Conservation (phyloP, 1,140 invertebrate species). For the Pachypsylla venusta region DNA sequence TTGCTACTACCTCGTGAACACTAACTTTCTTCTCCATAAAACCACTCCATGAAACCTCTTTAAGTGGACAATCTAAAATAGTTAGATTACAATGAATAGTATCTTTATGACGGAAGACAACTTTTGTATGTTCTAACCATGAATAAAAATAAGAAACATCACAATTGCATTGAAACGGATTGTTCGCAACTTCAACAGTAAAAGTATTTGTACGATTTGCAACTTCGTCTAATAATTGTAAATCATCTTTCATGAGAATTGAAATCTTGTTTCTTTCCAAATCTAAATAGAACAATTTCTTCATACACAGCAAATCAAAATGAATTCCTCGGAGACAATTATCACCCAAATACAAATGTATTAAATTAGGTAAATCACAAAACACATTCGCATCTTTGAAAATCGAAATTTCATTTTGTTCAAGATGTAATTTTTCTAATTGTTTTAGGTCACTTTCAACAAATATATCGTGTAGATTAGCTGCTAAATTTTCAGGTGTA, state of each 20-base stretch:
- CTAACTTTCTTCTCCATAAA: slow-evolving; percentile 11
- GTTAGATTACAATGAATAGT: slow-evolving; percentile 35
- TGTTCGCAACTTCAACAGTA: slow-evolving; percentile 46
- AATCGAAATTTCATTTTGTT: slow-evolving; percentile 57
- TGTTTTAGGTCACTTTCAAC: slow-evolving; percentile 48
- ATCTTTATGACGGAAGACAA: slow-evolving; percentile 41
- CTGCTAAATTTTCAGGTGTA: slow-evolving; percentile 40
- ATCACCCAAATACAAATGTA: slow-evolving; percentile 52
- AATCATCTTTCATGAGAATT: slow-evolving; percentile 39
- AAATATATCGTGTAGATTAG: slow-evolving; percentile 55
- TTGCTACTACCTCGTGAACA: slow-evolving; percentile 14
- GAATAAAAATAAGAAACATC: slow-evolving; percentile 41
- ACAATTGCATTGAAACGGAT: slow-evolving; percentile 53
- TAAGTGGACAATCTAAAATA: slow-evolving; percentile 20
- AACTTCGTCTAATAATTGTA: slow-evolving; percentile 41
- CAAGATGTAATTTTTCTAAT: slow-evolving; percentile 55
- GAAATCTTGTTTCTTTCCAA: slow-evolving; percentile 51
- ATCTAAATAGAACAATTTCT: slow-evolving; percentile 50
- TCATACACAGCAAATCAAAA: slow-evolving; percentile 50
- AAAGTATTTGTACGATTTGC: slow-evolving; percentile 38
- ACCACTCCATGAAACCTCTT: not conserved
- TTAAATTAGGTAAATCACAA: slow-evolving; percentile 48
- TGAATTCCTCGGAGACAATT: slow-evolving; percentile 43
- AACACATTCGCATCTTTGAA: slow-evolving; percentile 50
- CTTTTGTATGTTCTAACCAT: slow-evolving; percentile 47